Evolutionary conservation across 2,888 invertebrate genomes (phyloP), one percentile per base, ranked within the genome.

Genomic region (Caenorhabditis wallacei): DNA sequence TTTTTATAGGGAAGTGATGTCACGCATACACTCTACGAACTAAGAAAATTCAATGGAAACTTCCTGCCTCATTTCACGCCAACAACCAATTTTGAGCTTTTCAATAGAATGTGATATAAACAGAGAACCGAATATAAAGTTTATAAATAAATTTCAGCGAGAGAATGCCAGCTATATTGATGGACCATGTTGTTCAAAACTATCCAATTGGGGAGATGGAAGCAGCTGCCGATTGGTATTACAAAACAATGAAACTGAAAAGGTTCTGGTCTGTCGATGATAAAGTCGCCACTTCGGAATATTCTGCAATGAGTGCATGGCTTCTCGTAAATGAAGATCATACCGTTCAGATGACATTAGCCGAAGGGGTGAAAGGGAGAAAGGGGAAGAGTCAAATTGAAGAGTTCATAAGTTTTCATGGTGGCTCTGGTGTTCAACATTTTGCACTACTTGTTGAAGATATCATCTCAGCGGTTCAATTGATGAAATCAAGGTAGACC

Each of bases 111-210:
- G 88, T 89, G 57, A 76, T 18, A 24, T 30, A 48, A 13, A 53
- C 20, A 30, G n/a, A 91, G 54, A 57, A n/a, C 20, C 22, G 51
- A 37, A 26, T 13, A 48, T 35, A 18, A 13, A 24, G 18, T 40
- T 1, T 56, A 24, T 24, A 61, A 51, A 35, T 56, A 40, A 40
- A 30, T 64, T 88, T 80, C 69, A 92, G 92, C 46, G 80, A 96
- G 0, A 93, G 94, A 70, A 93, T 94, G 43, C 94, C 95, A 86
- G 94, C 98, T 70, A 94, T 95, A 91, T 96, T 96, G 91, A 95
- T 98, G 79, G 98, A 99, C 92, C 98, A 99, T 92, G 95, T 97
- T 53, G 98, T 99, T 1, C 97, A 97, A 2, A 98, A 98, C 93
- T 97, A 98, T 92, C 96, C 97, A 0, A 96, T 98, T 90, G 93